Base-by-base conservation (phyloP, 2,797 vertebrate species). In the Acanthiza pusilla region DNA sequence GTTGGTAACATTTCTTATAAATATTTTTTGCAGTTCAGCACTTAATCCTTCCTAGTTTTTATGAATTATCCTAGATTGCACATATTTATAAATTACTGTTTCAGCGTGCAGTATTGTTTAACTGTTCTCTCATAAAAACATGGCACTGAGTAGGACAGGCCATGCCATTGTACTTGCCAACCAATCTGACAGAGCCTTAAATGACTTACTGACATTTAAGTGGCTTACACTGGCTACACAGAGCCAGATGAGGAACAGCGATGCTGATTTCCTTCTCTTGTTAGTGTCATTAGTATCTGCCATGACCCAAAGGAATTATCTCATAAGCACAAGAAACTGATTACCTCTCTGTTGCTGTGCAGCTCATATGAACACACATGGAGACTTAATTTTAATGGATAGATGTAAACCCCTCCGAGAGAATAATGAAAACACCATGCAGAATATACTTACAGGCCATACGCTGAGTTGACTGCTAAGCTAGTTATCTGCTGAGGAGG, bases 401-500 rank as follows among this genome's bases (percentile, higher is more conserved):
- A n/a, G 29, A 55, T 91, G 67, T 45, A 72, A 82, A 51, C 12
- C 3, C 11, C 9, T 75, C 48, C 16, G 66, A 54, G 5, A 60
- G 61, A 60, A 70, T 25, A 89, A 71, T 25, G 16, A 32, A 67
- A 77, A 89, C 65, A 17, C 1, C 13, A 3, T 16, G 3, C 16
- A 55, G 43, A 83, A 74, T 36, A 82, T 83, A 99, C 99, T 99
- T 97, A 99, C 99, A 99, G 98, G 93, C 99, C 99, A 9, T 99
- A 99, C 3, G 99, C 98, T 62, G 99, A 99, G 96, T 99, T 99
- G 94, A 99, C 95, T 22, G 98, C 98, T 97, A 99, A 98, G 96
- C 99, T 99, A 88, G 99, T 99, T 98, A 99, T 99, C 93, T 98
- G 99, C 53, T 99, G 99, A 62, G 99, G 99, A 85, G 99, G 99